Base-by-base conservation (phyloP, 2,797 vertebrate genomes). In the Meriones psammophilus region DNA sequence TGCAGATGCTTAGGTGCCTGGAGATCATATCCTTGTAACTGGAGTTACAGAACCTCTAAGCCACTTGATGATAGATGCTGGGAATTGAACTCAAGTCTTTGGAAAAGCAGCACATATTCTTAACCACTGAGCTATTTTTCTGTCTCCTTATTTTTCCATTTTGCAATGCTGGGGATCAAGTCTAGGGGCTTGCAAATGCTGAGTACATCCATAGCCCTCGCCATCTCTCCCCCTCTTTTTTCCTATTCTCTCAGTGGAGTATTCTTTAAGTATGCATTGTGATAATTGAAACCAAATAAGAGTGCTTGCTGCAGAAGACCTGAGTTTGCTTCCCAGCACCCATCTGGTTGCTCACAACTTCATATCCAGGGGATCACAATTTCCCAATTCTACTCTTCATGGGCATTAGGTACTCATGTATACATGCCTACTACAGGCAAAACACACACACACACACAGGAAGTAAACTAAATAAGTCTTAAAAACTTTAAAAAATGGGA, bases 221-320 rank as follows among this genome's bases (percentile, higher is more conserved):
- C 46, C 30, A 46, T 42, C 50, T 50, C 50, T 10, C 50, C 1
- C 50, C 50, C 50, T 80, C 46, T 36, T 50, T 77, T 91, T 80
- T 76, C 28, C 91, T 88, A 10, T 84, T 74, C 7, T 94, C 89
- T 95, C 62, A 90, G 1, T 73, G 10, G 39, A 66, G 3, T 39
- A n/a, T 39, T 56, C 83, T 42, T 22, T 56, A n/a, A 26, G 46
- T 73, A 20, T 94, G n/a, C 46, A 71, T 92, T 95, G 26, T 36
- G 74, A 71, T 92, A 80, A 78, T 89, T 90, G 84, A 87, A 91
- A 80, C 80, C 24, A 46, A 71, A 87, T 83, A 91, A 88, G 79
- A 46, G 17, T 17, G 46, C 17, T 84, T 66, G 39, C 26, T 84
- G 60, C 60, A 13, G 81, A 66, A 84, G 28, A 66, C 39, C 28